Base-by-base conservation (phyloP, 2,888 invertebrate species). In the Physocephala rufipes region DNA sequence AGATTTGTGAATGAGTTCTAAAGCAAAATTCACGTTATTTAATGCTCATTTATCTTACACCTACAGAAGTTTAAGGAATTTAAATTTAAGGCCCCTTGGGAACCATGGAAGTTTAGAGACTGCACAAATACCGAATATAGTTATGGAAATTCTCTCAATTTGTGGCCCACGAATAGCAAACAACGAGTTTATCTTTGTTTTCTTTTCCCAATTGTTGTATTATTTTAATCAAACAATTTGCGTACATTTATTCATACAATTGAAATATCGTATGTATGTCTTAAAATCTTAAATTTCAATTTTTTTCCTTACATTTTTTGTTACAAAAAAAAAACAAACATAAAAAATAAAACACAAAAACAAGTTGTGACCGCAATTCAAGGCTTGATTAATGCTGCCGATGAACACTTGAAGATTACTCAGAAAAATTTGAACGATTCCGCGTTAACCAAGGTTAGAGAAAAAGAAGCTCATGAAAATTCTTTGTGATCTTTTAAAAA, bases 341-440 rank as follows among this genome's bases (percentile, higher is more conserved):
- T 36, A 9, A 4, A 36, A 36, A 7, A 36, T 36, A 36, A 36
- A 36, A 36, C 4, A 30, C 36, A 64, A 64, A 49, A 64, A 49
- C 28, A 19, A 86, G 86, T 86, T 83, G 86, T 86, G 81, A 86
- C 86, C 81, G 86, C 86, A 75, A 86, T 86, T 81, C 86, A 86
- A 83, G 86, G 86, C 82, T 83, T 86, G 79, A 86, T 86, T 81
- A 86, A 86, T 82, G 84, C 86, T 81, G 86, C 86, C 76, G 86
- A 86, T 79, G 86, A 86, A 82, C 85, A 86, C 83, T 82, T 86
- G 80, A 86, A 84, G 81, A 80, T 82, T 81, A 85, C 82, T 83
- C 84, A 85, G 82, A 81, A 79, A 76, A 79, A 80, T 79, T 26
- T 68, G 62, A 62, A 79, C 84, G 79, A 82, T 80, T 81, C 79